phyloP scores from a whole-genome alignment of 1,140 invertebrate genomes.

The Brachionus paranguensis region DNA sequence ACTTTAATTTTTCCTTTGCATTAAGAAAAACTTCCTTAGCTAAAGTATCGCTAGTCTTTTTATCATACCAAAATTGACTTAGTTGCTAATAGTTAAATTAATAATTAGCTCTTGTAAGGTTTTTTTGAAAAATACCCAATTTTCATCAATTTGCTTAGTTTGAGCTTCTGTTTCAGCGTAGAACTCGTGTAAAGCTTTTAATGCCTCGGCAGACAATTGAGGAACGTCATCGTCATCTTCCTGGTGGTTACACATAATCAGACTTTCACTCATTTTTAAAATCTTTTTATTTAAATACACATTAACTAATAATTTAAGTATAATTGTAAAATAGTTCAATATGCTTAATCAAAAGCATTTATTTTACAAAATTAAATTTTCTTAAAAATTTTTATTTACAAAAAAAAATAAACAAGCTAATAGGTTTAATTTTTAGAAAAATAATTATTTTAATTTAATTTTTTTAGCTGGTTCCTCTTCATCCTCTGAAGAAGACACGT shows the following conservation, averaged over 20 bases:
- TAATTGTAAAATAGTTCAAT: background rate
- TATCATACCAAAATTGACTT: slow-evolving; percentile 91
- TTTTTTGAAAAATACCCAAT: slow-evolving; percentile 58
- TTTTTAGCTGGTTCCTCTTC: slow-evolving; percentile 9
- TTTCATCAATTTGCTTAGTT: slow-evolving; percentile 50
- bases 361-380: background rate
- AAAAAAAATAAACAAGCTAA: background rate
- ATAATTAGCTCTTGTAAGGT: slow-evolving; percentile 73
- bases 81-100: slow-evolving; percentile 66
- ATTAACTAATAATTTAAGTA: too few species aligned
- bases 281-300: too few species aligned
- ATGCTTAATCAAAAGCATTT: background rate
- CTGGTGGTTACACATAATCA: background rate
- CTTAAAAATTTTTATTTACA: background rate
- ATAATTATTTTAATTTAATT: background rate
- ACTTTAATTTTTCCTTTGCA: slow-evolving; percentile 58
- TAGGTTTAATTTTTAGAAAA: background rate
- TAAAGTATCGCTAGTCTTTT: slow-evolving; percentile 66
- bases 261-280: background rate
- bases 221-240: slow-evolving; percentile 63
- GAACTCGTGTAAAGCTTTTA: slow-evolving; percentile 74
- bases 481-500: background rate
- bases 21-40: slow-evolving; percentile 62
- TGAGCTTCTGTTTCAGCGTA: slow-evolving; percentile 65
- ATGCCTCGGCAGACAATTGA: slow-evolving; percentile 65